Evolutionary conservation across 2,888 invertebrate genomes (phyloP).

Genomic region (Latrodectus elegans): DNA sequence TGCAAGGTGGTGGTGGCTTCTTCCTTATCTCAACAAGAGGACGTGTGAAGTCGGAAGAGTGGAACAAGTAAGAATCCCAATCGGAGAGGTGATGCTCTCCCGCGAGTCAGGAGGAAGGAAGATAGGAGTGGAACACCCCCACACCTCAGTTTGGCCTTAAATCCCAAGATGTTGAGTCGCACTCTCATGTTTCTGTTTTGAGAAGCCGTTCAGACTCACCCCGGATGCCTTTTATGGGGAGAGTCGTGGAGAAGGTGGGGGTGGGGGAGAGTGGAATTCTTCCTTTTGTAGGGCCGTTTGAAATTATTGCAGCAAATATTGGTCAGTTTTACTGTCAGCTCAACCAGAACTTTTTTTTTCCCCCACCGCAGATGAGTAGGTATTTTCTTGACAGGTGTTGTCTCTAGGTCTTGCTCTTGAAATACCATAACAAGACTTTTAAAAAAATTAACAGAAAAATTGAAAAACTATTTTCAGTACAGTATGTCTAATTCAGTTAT

Average conservation of each 20-base stretch:
- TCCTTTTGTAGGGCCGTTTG: not conserved
- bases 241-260: not conserved
- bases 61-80: slow-evolving; percentile 14
- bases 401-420: not conserved
- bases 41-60: slow-evolving; percentile 3
- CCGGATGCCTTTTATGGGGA: slow-evolving; percentile 57
- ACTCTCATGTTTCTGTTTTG: slow-evolving; percentile 68
- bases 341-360: not conserved
- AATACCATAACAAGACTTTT: not conserved
- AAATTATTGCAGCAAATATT: not conserved
- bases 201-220: slow-evolving; percentile 12
- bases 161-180: slow-evolving; percentile 40
- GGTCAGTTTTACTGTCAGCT: not conserved
- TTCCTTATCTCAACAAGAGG: not conserved
- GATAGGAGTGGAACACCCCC: slow-evolving; percentile 55
- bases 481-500: no score
- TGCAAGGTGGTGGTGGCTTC: not conserved
- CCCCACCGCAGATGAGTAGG: not conserved
- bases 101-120: slow-evolving; percentile 17
- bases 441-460: not conserved
- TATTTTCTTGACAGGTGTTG: not conserved
- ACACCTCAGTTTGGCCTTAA: slow-evolving; percentile 61
- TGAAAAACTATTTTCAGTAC: no score
- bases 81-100: slow-evolving; percentile 11
- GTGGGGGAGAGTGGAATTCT: slow-evolving; percentile 1